Conservation (phyloP, 2,797 vertebrate species). For the Myioborus miniatus region DNA sequence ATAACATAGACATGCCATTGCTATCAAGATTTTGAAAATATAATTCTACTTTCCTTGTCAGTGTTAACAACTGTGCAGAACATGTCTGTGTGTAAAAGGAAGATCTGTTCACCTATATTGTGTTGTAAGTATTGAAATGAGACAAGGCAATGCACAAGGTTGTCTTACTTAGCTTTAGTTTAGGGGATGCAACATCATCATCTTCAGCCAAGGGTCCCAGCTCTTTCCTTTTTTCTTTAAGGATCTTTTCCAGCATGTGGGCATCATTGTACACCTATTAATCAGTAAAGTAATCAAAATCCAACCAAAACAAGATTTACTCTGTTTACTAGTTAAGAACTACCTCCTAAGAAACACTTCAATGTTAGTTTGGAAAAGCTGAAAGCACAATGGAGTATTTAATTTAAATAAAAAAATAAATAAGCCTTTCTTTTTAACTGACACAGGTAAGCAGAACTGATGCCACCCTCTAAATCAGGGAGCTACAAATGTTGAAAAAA, state of each 20-base stretch:
- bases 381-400: neutral
- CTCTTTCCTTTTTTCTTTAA: conserved; percentile 93
- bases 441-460: neutral
- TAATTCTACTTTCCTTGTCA: neutral
- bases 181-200: conserved; percentile 92
- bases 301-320: neutral
- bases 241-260: conserved; percentile 92
- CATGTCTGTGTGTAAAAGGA: neutral
- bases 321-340: neutral
- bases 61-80: neutral
- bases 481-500: neutral
- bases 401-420: neutral
- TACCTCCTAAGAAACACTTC: neutral
- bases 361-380: neutral
- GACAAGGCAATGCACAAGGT: neutral
- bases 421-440: neutral
- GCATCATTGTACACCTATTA: conserved; percentile 96
- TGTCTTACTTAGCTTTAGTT: conserved; percentile 94
- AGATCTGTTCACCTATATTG: neutral
- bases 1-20: neutral
- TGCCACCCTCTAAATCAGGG: neutral
- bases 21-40: neutral
- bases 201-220: conserved; percentile 91
- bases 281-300: conserved; percentile 54
- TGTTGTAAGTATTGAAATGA: neutral